phyloP scores from a whole-genome alignment of 2,113 vertebrate species.

The Rousettus leschenaultii region DNA sequence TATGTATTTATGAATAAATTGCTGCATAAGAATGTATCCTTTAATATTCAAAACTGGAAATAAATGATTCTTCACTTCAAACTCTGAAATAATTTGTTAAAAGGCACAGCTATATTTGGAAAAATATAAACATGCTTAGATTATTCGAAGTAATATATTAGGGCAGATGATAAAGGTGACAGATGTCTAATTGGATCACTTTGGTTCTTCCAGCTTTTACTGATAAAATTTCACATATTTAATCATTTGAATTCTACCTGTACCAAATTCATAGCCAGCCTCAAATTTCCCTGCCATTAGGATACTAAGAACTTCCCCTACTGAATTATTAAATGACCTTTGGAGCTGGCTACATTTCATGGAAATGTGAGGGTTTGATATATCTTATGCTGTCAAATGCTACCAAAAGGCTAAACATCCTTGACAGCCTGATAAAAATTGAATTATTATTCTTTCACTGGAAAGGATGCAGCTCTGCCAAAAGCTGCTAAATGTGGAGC shows the following conservation, averaged over 20 bases:
- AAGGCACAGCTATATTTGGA: background rate
- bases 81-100: background rate
- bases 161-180: background rate
- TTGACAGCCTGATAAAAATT: conserved; percentile 77
- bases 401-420: conserved; percentile 70
- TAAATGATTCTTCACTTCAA: background rate
- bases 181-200: background rate
- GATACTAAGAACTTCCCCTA: conserved; percentile 50
- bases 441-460: conserved; percentile 62
- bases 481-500: conserved; percentile 44
- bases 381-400: conserved; percentile 56
- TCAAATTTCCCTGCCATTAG: conserved; percentile 30
- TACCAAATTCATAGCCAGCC: background rate
- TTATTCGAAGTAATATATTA: background rate
- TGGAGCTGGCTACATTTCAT: conserved; percentile 67
- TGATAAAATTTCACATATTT: background rate
- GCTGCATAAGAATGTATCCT: background rate
- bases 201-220: background rate
- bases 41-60: background rate
- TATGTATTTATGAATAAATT: background rate
- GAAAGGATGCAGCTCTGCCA: conserved; percentile 19
- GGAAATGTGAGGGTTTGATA: conserved; percentile 61
- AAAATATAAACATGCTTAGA: background rate
- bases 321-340: conserved; percentile 77
- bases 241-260: background rate